Base-by-base conservation (phyloP, 2,888 invertebrate genomes). In the Andricus curvator region DNA sequence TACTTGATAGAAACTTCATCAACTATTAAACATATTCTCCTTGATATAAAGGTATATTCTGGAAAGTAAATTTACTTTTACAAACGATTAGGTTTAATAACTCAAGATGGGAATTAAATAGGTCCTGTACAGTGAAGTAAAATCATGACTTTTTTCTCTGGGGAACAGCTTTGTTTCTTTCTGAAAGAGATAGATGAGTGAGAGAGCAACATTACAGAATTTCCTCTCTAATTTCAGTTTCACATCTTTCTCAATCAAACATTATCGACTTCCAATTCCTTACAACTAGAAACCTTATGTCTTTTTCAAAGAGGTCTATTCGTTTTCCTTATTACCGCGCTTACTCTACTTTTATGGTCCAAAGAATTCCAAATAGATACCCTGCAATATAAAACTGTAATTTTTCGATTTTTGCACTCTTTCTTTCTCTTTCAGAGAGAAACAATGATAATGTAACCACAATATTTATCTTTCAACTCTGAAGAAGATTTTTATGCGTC, bases 401-500 rank as follows among this genome's bases (percentile, higher is more conserved):
- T 67, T 67, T 67, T 41, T 41, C 20, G 5, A 37, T 13, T 9
- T n/a, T 22, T 67, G 11, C 41, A 41, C 37, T 67, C 29, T 11
- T 9, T 37, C 33, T 33, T 56, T 74, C 74, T 74, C 74, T 74
- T 74, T 13, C 51, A 56, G n/a, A 56, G 33, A 56, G 56, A 74
- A 51, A 74, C 29, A 74, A 74, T 74, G 29, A 33, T 33, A 74
- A 74, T 74, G 74, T 70, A 48, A 70, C 70, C 51, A 29, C 20
- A 51, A 29, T 56, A 56, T 11, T 51, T 11, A 56, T 56, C 74
- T 74, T 33, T 56, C 20, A 17, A 56, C 20, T 25, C 20, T 51
- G 56, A 74, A 74, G 56, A 74, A 74, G 74, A 29, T 74, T 74
- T 56, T 56, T 51, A 74, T 74, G 74, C 74, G 74, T 74, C 74